Base-by-base conservation (phyloP, 1,140 invertebrate genomes). In the Eupeodes corollae region DNA sequence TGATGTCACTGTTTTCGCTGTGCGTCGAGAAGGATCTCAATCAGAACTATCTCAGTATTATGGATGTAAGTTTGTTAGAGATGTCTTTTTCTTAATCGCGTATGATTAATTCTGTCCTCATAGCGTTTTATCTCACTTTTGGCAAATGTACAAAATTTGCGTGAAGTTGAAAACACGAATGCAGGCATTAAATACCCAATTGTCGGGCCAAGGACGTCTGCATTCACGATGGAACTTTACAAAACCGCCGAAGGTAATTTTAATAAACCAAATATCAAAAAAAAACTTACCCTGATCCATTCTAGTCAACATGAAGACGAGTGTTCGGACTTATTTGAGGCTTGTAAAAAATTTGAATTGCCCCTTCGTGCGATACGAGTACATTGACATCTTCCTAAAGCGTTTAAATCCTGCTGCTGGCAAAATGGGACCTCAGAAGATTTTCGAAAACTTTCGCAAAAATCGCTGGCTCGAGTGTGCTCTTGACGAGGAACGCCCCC, bases 81-180 rank as follows among this genome's bases (percentile, higher is more conserved):
- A 5, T 6, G 3, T 18, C 6, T 6, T 19, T 21, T n/a, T 41
- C 18, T 41, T n/a, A 41, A 41, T n/a, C n/a, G n/a, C n/a, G n/a
- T n/a, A 16, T 15, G 18, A 15, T 12, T 41, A 5, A 19, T 21
- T 48, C 42, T 32, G 10, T 32, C 16, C 32, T 39, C 14, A n/a
- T 11, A 52, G 51, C 47, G 51, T 13, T 52, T 41, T 37, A 49
- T 52, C 18, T 39, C 48, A n/a, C 38, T 52, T 14, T n/a, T 50
- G 30, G 47, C 49, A 48, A 45, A 47, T 3, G 42, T 42, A 13
- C 47, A 45, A 19, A 49, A 52, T 15, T 41, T 46, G 6, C 45
- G 47, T 30, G 51, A 52, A 34, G 41, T 52, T 18, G 51, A 49
- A 42, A 34, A 44, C 37, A 49, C 44, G 10, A 42, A 30, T 3